Evolutionary conservation across 2,797 vertebrate species (phyloP).

Genomic region (Platalea minor): DNA sequence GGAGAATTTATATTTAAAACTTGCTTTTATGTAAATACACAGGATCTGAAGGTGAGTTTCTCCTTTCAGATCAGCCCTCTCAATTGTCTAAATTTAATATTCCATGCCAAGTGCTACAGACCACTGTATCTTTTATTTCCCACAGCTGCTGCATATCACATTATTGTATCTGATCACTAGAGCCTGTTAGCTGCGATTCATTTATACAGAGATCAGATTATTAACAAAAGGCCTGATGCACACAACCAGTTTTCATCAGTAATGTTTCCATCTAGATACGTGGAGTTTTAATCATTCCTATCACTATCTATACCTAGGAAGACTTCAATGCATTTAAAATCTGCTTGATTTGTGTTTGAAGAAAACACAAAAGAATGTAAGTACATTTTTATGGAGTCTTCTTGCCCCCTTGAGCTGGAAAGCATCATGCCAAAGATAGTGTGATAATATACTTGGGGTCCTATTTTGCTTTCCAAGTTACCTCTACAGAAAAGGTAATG

Average conservation of each 20-base stretch:
- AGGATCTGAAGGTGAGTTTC: not conserved
- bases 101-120: not conserved
- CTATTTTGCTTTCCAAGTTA: not conserved
- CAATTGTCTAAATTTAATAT: not conserved
- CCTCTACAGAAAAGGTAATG: not conserved
- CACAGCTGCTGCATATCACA: not conserved
- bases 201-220: not conserved
- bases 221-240: not conserved
- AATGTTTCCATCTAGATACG: not conserved
- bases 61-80: not conserved
- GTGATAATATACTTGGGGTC: not conserved
- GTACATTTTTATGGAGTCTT: not conserved
- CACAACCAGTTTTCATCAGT: not conserved
- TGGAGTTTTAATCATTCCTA: not conserved
- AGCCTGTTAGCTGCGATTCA: not conserved
- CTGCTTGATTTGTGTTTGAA: not conserved
- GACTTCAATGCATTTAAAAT: not conserved
- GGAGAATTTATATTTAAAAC: not conserved
- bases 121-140: not conserved
- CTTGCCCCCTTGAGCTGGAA: not conserved
- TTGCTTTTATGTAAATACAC: not conserved
- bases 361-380: not conserved
- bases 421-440: not conserved
- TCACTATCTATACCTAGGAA: not conserved
- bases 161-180: not conserved